phyloP scores from a whole-genome alignment of 2,113 vertebrate genomes.

The Myotis brandtii region DNA sequence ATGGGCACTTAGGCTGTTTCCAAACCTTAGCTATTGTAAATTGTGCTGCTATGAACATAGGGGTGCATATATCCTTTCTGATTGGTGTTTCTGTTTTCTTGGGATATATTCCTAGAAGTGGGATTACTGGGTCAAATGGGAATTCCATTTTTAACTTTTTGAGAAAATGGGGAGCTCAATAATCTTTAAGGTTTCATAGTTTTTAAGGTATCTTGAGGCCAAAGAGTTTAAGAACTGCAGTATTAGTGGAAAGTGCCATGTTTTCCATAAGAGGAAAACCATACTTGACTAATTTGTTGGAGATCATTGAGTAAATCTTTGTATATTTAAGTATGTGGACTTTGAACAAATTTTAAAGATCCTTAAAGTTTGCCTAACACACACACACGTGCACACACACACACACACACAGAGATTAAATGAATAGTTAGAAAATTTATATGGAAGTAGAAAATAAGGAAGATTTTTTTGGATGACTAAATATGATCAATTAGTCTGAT shows the following conservation, averaged over 20 bases:
- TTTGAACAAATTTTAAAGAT: background rate
- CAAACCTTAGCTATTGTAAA: too few relatives aligned
- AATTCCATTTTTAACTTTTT: too few relatives aligned
- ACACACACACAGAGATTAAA: background rate
- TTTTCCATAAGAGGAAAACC: background rate
- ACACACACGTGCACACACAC: background rate
- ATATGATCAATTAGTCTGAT: background rate
- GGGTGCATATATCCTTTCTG: too few relatives aligned
- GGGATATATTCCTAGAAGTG: too few relatives aligned
- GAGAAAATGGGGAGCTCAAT: background rate
- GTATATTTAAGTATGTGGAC: background rate
- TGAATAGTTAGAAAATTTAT: slow-evolving; percentile 27
- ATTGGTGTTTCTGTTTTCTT: too few relatives aligned
- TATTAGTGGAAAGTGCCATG: background rate
- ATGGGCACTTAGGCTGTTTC: too few relatives aligned
- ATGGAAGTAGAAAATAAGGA: background rate
- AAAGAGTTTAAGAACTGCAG: background rate
- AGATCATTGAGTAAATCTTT: slow-evolving; percentile 1
- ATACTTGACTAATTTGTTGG: background rate
- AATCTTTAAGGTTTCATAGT: background rate
- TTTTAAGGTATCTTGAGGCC: slow-evolving; percentile 14
- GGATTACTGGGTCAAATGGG: too few relatives aligned
- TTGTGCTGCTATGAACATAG: too few relatives aligned
- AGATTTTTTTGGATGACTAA: slow-evolving; percentile 20
- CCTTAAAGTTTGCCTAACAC: slow-evolving; percentile 9